Base-by-base conservation (phyloP, 2,888 invertebrate species). In the Tanypteryx hageni region DNA sequence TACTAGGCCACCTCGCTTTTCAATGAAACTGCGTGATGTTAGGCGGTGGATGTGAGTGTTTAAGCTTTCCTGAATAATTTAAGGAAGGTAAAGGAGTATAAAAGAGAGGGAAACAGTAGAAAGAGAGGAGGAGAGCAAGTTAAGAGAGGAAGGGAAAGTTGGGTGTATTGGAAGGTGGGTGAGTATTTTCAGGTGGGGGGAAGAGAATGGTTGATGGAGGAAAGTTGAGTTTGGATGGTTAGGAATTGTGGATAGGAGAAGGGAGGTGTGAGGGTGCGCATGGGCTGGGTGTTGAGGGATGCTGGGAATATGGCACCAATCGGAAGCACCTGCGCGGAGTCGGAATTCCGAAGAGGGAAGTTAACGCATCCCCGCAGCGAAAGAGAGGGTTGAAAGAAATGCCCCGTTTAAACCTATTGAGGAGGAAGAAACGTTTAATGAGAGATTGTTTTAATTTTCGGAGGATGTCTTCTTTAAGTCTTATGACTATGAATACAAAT, bases 1-100 rank as follows among this genome's bases (percentile, higher is more conserved):
- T 86, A 59, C 86, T 22, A 61, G 86, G 59, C 61, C 31, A 59
- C 61, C 86, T 14, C 61, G 4, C 27, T 27, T 22, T 58, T 59
- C 64, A 64, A 61, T 64, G 61, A 27, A 11, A 59, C 31, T 59
- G 86, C 27, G 31, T 86, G 64, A 64, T 64, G 86, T 61, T 61
- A 61, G 59, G 61, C 14, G 27, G 27, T 59, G 59, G 14, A 31
- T 61, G 61, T 86, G 89, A 64, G 89, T 89, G 89, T 89, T 89
- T 89, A 89, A 89, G 89, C 89, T 44, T 89, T 64, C 89, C 68
- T 89, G 89, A 89, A 89, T 89, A 89, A 89, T 89, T 61, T 89
- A 89, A 31, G 44, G 89, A 18, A 0, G 44, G 64, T 14, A 16
- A 89, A 64, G n/a, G 31, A 44, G 18, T n/a, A 14, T 31, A 18